Base-by-base conservation (phyloP, 2,888 invertebrate species). In the Ormyrus rosae region DNA sequence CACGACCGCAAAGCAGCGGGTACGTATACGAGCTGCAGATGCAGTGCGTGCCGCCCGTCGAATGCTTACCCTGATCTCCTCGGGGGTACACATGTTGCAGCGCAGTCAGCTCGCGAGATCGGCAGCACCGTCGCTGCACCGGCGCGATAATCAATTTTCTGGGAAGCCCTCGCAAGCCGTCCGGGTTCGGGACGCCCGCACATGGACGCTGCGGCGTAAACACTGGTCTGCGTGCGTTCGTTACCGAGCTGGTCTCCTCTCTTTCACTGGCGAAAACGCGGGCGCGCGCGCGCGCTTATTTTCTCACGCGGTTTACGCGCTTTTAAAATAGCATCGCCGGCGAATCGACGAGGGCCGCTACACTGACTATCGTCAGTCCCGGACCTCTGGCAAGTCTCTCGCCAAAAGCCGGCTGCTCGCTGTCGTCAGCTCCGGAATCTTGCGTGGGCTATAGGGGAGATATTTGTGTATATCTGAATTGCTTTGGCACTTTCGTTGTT, bases 61-160 rank as follows among this genome's bases (percentile, higher is more conserved):
- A 8, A 19, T 60, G 63, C 82, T 82, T 90, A 92, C 92, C 92
- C 92, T 91, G 60, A 91, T 84, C 86, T 92, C 92, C 86, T 92
- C 91, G 78, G 91, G 91, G 78, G 92, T 91, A 86, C 92, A 92
- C 92, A 92, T 92, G 85, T 75, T 83, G 34, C 34, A 19, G 6
- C 56, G 5, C 11, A 34, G 56, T 9, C 56, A 45, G 11, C 34
- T 61, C 7, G 8, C 56, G 46, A 6, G 51, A 6, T 50, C 60
- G 60, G 56, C 56, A n/a, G 48, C 45, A 11, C 45, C 46, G 45
- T 46, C 11, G 0, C 45, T 48, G n/a, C 46, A 9, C 11, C 58
- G 10, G 50, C 6, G 4, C 45, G 7, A 34, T 19, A 60, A 34
- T 34, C 34, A 11, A n/a, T n/a, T 58, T n/a, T n/a, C 6, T 58